phyloP scores from a whole-genome alignment of 2,113 vertebrate genomes.

The Scolopax mira region DNA sequence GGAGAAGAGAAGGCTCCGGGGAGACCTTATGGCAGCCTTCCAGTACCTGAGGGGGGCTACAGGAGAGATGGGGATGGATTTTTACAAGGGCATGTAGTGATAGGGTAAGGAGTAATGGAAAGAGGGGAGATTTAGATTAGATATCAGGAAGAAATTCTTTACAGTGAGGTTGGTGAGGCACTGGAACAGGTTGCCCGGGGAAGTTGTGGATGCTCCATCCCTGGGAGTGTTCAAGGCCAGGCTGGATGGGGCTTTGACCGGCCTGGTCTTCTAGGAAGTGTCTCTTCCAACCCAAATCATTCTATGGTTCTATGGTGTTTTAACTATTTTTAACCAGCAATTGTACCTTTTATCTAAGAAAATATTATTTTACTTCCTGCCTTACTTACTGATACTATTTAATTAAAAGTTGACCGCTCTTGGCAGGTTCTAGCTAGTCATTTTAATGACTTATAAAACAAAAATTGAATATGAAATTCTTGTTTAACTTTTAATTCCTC shows the following conservation, averaged over 20 bases:
- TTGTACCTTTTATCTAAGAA: not conserved
- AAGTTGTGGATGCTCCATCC: not conserved
- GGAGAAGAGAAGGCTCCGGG: not conserved
- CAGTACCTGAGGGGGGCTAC: not conserved
- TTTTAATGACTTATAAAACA: not conserved
- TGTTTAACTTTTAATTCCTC: not conserved
- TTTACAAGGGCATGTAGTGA: not conserved
- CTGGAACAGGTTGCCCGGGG: not conserved
- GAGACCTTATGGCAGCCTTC: not conserved
- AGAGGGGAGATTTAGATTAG: not conserved
- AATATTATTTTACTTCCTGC: not conserved
- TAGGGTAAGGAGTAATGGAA: not conserved
- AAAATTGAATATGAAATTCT: not conserved
- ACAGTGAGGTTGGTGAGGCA: not conserved
- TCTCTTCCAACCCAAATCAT: not conserved
- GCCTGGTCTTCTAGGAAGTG: not conserved
- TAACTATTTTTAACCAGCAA: not conserved
- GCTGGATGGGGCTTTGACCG: not conserved
- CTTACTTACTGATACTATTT: not conserved
- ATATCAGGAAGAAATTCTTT: not conserved
- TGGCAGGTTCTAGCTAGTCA: not conserved
- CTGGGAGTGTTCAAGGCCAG: not conserved
- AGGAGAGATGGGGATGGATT: not conserved
- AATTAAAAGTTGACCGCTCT: not conserved
- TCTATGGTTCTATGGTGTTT: not conserved